Evolutionary conservation across 1,140 invertebrate species (phyloP), one percentile per base, ranked within the genome.

Genomic region (Pollicipes pollicipes): DNA sequence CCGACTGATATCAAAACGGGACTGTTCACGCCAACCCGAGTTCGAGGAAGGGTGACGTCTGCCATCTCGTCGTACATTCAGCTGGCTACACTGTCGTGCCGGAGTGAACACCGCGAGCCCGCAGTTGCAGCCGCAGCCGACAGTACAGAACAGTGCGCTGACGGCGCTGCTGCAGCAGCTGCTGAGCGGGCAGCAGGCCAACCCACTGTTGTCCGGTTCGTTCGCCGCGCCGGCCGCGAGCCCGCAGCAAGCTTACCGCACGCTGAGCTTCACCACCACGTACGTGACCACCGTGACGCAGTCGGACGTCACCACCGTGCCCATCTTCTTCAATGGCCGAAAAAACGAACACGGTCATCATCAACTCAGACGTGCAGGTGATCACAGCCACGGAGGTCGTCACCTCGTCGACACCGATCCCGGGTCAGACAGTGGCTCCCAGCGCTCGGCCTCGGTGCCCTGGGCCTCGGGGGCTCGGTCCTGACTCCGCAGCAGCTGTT

Each of bases 221-320:
- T 58, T 37, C 31, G 58, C 29, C 28, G 72, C 71, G 24, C 72
- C 35, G 35, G 83, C 80, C 32, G 79, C 80, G 76, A 81, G 82
- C 58, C 81, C 83, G 68, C 85, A 84, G 17, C 88, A 87, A 28
- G 83, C 88, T 13, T 93, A 90, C 10, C 88, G 90, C 77, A 91
- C 85, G 75, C 89, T 89, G 79, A 91, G 88, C 32, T 86, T 88
- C 78, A 88, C 90, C 0, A 92, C 90, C 4, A 89, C 90, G 3
- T 93, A 93, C 79, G 88, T 94, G 0, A 94, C 91, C 21, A 94
- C 91, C 10, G 85, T 95, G n/a, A 91, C 90, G 13, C 88, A 90
- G 77, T 84, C 87, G 58, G 87, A 88, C 72, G 91, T 90, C 66
- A 94, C 91, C 0, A 86, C 94, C 32, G 81, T 95, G 68, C 89